These are phyloP conservation scores for Trichonephila clavata DNA, from an alignment of 1,140 invertebrate species.

Conservation along the genomic window DNA sequence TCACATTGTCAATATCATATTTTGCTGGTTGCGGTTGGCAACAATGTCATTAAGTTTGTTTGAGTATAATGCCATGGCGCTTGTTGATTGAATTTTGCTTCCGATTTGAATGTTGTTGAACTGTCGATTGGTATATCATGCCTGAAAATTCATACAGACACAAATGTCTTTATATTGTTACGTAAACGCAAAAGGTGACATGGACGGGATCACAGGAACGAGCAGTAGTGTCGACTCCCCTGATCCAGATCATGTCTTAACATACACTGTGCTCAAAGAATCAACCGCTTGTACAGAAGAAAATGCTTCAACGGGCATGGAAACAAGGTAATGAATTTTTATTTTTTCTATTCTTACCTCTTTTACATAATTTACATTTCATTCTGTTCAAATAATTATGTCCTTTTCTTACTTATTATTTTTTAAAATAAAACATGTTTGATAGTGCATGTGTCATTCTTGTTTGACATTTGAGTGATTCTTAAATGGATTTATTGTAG, in stretches of 20 bases:
- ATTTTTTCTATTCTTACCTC: not conserved
- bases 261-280: constrained; percentile 69
- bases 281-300: constrained; percentile 41
- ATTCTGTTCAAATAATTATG: too few relatives aligned
- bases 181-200: constrained; percentile 50
- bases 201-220: constrained; percentile 59
- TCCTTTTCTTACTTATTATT: too few relatives aligned
- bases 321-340: constrained; percentile 45
- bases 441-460: too few relatives aligned
- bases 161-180: constrained; percentile 39
- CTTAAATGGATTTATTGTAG: too few relatives aligned
- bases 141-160: not conserved
- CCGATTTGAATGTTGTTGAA: not conserved
- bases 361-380: too few relatives aligned
- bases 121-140: not conserved
- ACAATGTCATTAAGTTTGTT: constrained; percentile 35
- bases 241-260: constrained; percentile 60
- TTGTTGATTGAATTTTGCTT: constrained; percentile 55
- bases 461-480: too few relatives aligned
- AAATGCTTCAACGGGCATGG: constrained; percentile 53
- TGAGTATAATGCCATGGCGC: constrained; percentile 53
- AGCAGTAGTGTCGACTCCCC: constrained; percentile 60
- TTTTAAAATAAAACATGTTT: too few relatives aligned
- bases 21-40: constrained; percentile 4
- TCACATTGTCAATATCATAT: not conserved